Evolutionary conservation across 2,797 vertebrate genomes (phyloP).

Genomic region (Cottoperca gobio): DNA sequence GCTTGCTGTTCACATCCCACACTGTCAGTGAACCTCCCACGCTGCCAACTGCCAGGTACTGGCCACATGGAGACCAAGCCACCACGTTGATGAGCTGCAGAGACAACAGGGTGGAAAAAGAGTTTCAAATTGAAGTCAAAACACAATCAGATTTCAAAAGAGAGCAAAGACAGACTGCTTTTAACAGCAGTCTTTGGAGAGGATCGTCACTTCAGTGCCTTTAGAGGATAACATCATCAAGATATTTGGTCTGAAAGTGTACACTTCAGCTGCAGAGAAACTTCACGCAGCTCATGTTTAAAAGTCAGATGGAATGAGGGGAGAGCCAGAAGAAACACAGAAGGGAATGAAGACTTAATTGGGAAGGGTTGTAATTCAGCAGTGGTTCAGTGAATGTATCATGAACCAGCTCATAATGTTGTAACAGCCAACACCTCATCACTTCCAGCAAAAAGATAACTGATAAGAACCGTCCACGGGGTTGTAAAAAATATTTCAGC

Average conservation of each 20-base stretch:
- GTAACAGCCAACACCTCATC: too few species aligned
- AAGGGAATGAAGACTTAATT: too few species aligned
- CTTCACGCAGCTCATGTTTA: too few species aligned
- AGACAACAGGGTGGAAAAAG: neutral
- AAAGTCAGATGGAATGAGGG: too few species aligned
- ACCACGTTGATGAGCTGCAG: conserved; percentile 90
- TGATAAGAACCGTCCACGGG: too few species aligned
- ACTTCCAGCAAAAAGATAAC: too few species aligned
- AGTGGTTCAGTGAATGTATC: too few species aligned
- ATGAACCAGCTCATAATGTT: too few species aligned
- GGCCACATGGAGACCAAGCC: conserved; percentile 93
- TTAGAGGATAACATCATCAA: neutral
- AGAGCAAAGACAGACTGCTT: neutral
- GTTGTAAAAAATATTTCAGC: too few species aligned
- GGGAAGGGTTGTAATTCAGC: too few species aligned
- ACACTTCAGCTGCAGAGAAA: neutral
- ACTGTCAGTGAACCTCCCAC: conserved; percentile 88
- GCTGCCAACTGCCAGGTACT: conserved; percentile 89
- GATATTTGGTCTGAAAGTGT: neutral
- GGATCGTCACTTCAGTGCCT: neutral
- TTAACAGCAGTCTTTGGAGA: neutral
- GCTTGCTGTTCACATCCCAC: conserved; percentile 89
- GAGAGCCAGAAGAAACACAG: too few species aligned
- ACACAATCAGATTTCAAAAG: neutral
- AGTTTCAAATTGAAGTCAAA: neutral